Evolutionary conservation across 2,888 invertebrate species (phyloP).

Genomic region (Amphimallon solstitiale): DNA sequence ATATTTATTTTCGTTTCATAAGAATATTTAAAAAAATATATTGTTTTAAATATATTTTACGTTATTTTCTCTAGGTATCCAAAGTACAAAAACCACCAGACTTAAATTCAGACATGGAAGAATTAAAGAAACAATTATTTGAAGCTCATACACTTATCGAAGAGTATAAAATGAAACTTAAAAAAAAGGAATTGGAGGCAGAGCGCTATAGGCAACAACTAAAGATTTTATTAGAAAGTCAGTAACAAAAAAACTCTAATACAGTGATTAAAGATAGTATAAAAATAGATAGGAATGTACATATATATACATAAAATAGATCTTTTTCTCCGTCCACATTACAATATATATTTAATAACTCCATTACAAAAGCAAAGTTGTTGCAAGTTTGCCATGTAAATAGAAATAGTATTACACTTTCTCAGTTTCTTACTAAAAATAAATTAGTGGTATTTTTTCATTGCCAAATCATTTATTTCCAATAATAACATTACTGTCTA

Average conservation of each 20-base stretch:
- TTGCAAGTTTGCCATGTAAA: no score
- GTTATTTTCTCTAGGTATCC: constrained; percentile 24
- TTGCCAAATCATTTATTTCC: constrained; percentile 1
- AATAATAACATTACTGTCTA: not conserved
- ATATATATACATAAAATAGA: not conserved
- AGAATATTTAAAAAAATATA: no score
- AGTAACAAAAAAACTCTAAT: not conserved
- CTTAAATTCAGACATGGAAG: constrained; percentile 50
- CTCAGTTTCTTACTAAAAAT: no score
- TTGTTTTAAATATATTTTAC: no score
- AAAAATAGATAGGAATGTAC: constrained; percentile 2
- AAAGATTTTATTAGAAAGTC: constrained; percentile 43
- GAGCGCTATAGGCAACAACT: constrained; percentile 58
- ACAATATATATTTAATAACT: not conserved
- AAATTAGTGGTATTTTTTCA: not conserved
- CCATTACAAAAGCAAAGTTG: no score
- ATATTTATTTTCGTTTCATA: no score
- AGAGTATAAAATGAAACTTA: constrained; percentile 58
- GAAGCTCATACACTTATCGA: constrained; percentile 58
- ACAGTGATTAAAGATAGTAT: not conserved
- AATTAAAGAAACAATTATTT: constrained; percentile 55
- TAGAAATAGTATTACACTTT: no score
- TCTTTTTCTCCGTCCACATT: not conserved
- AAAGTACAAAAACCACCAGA: constrained; percentile 39
- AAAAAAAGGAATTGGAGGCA: constrained; percentile 57